Evolutionary conservation across 2,113 vertebrate species (phyloP).

Genomic region (Agelaius phoeniceus): DNA sequence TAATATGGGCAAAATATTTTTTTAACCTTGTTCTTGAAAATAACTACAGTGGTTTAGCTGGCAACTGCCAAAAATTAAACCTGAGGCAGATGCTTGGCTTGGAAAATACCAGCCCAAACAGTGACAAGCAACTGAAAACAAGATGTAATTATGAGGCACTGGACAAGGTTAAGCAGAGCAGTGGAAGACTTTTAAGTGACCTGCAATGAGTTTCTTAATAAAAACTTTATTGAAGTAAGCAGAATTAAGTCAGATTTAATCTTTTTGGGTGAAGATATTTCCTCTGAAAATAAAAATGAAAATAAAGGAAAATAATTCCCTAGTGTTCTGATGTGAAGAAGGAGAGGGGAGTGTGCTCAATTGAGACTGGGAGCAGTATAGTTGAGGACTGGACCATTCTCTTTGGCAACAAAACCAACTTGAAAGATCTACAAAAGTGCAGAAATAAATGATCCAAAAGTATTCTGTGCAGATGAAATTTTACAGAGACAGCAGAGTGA

Average conservation of each 20-base stretch:
- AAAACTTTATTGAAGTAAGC: not conserved
- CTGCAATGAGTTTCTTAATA: not conserved
- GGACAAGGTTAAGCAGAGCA: not conserved
- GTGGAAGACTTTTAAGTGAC: not conserved
- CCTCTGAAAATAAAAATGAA: not conserved
- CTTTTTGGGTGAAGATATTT: not conserved
- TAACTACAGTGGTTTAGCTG: conserved; percentile 18
- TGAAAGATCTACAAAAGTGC: not conserved
- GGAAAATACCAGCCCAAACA: not conserved
- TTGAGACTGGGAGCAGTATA: not conserved
- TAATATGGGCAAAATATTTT: conserved; percentile 45
- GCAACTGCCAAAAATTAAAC: conserved; percentile 43
- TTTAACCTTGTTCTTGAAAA: conserved; percentile 46
- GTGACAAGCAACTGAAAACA: conserved; percentile 23
- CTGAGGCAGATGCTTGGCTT: conserved; percentile 14
- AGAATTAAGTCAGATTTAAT: not conserved
- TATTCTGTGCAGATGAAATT: not conserved
- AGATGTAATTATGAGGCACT: not conserved
- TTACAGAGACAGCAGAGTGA: not conserved
- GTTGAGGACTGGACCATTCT: not conserved
- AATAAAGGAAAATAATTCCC: not conserved
- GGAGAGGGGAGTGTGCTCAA: not conserved
- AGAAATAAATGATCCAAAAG: conserved; percentile 4
- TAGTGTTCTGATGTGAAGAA: not conserved
- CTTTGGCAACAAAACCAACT: not conserved